Evolutionary conservation across 1,140 invertebrate genomes (phyloP), one percentile per base, ranked within the genome.

Genomic region (Mercenaria mercenaria): DNA sequence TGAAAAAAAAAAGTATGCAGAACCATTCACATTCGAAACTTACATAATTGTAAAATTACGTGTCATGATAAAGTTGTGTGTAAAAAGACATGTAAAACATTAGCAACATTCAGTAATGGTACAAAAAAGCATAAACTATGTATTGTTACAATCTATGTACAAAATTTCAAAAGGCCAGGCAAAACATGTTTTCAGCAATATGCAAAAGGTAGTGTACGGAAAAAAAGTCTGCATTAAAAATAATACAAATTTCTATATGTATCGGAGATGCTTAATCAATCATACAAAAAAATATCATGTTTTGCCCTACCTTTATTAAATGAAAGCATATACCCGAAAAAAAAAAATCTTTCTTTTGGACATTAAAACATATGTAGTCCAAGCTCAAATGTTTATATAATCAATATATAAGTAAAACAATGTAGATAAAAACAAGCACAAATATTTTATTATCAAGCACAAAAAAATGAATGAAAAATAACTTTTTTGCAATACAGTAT

Each of bases 341-440:
- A 56, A 11, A 47, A 47, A 47, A 47, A 47, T 47, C 8, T 47
- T 13, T 32, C 32, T 37, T 39, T 26, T 72, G 67, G 67, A 72
- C 67, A 39, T 72, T 39, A 72, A 64, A 72, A 72, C 67, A 72
- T 72, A 72, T 72, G 34, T 72, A 72, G 67, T 72, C 67, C 67
- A 41, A 72, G 67, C 67, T 37, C 29, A 34, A 34, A 4, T 20
- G 4, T 72, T 72, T 72, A 72, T n/a, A n/a, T 72, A 72, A 72
- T 72, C 67, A 72, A 72, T 72, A 72, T 72, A 72, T 26, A 26
- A 10, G 56, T 59, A 59, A 59, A 59, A 59, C 34, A 72, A 72
- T 41, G 37, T 72, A 64, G 6, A 59, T 59, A n/a, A 10, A 10
- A 64, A 26, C n/a, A 29, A 64, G 26, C 59, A 64, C 59, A 29